Percentiles rank a stretch among this genome's conserved stretches.
phyloP scores from a whole-genome alignment of 1,140 invertebrate genomes.

The Campodea augens region DNA sequence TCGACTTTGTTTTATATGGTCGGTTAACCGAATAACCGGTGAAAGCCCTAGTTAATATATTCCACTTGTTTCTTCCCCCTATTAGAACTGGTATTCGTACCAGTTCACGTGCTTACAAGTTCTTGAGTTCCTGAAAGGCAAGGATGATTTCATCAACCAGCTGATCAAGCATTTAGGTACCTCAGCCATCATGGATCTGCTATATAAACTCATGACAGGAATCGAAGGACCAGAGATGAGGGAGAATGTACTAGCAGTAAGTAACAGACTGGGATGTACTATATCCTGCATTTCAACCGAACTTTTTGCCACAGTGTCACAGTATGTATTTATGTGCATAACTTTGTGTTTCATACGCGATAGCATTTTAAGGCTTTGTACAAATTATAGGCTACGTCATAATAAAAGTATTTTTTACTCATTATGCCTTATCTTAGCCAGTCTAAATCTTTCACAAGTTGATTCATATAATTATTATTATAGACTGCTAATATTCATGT shows the following conservation, averaged over 20 bases:
- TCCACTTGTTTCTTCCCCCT: constrained; percentile 17
- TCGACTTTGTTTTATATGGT: too few relatives aligned
- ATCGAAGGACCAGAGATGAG: constrained; percentile 58
- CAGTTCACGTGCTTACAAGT: constrained; percentile 75
- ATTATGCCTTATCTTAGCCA: too few relatives aligned
- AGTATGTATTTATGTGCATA: constrained; percentile 10
- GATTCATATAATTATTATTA: too few relatives aligned
- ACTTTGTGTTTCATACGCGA: neutral
- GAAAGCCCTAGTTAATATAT: too few relatives aligned
- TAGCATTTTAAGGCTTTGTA: too few relatives aligned
- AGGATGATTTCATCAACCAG: constrained; percentile 64
- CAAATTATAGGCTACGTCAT: too few relatives aligned
- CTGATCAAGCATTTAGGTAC: constrained; percentile 77
- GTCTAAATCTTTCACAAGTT: too few relatives aligned
- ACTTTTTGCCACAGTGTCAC: constrained; percentile 8
- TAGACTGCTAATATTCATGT: too few relatives aligned
- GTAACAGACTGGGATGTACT: constrained; percentile 14
- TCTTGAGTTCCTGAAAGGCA: constrained; percentile 72
- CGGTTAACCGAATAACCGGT: too few relatives aligned
- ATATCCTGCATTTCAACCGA: neutral
- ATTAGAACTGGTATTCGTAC: constrained; percentile 75
- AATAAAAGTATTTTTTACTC: too few relatives aligned
- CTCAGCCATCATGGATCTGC: constrained; percentile 86
- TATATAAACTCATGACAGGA: constrained; percentile 69
- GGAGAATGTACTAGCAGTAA: constrained; percentile 64